Evolutionary conservation across 1,140 invertebrate genomes (phyloP).

Genomic region (Drosophila sulfurigaster): DNA sequence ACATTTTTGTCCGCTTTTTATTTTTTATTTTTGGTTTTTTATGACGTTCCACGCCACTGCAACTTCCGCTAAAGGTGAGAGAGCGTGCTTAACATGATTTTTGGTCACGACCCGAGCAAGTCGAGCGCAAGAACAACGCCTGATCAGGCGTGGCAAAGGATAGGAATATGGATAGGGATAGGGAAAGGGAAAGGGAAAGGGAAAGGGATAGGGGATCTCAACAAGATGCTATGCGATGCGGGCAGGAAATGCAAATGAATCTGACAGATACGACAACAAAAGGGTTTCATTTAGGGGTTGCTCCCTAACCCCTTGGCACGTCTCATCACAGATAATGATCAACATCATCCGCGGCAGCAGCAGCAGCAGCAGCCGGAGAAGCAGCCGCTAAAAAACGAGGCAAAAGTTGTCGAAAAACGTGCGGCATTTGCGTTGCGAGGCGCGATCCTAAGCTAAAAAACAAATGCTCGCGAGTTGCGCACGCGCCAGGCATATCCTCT

Average conservation of each 20-base stretch:
- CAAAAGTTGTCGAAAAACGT: conserved; percentile 79
- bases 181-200: too few relatives aligned
- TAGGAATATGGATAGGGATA: too few relatives aligned
- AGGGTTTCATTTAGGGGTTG: conserved; percentile 44
- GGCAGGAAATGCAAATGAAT: conserved; percentile 82
- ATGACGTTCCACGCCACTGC: conserved; percentile 38
- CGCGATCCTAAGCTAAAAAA: background rate
- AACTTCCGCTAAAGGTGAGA: conserved; percentile 65
- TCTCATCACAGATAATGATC: conserved; percentile 30
- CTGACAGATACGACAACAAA: conserved; percentile 60
- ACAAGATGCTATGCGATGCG: conserved; percentile 36
- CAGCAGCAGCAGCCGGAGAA: conserved; percentile 1
- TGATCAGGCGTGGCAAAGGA: conserved; percentile 20
- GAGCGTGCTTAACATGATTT: conserved; percentile 74
- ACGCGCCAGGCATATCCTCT: conserved; percentile 33
- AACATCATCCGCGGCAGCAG: conserved; percentile 26
- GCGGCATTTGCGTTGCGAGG: conserved; percentile 55
- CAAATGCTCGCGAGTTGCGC: conserved; percentile 36
- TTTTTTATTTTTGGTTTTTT: conserved; percentile 34
- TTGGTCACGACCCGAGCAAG: conserved; percentile 59
- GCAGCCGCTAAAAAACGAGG: conserved; percentile 64
- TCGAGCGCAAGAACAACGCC: conserved; percentile 30
- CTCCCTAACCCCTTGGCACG: conserved; percentile 2
- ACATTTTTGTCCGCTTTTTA: too few relatives aligned
- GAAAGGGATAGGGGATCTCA: conserved; percentile 19